Conservation (phyloP, 2,113 vertebrate genomes). For the Meleagris gallopavo region DNA sequence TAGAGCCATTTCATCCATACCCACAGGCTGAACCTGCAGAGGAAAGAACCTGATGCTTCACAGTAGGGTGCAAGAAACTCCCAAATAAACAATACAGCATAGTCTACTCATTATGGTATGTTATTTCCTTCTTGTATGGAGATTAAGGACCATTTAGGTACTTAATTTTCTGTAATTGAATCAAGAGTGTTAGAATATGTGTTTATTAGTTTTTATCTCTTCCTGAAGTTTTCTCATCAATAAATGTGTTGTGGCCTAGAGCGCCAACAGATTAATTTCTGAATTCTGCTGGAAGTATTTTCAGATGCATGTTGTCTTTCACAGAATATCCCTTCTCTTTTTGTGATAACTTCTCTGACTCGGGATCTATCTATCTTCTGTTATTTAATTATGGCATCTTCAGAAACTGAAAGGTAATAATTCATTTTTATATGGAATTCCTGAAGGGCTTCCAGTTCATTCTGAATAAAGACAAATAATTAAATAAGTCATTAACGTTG, state of each 20-base stretch:
- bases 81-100: neutral
- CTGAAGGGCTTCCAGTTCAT: neutral
- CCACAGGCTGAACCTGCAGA: neutral
- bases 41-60: neutral
- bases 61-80: neutral
- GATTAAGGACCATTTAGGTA: constrained; percentile 13
- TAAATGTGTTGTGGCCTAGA: constrained; percentile 8
- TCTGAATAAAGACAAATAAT: neutral
- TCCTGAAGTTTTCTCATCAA: constrained; percentile 6
- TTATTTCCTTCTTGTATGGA: neutral
- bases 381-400: neutral
- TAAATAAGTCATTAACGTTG: neutral
- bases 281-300: neutral
- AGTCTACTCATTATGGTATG: neutral
- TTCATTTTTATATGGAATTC: neutral
- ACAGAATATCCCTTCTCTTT: neutral
- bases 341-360: neutral
- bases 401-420: neutral
- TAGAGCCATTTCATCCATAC: neutral
- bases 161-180: constrained; percentile 43
- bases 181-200: neutral
- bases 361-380: neutral
- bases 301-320: neutral
- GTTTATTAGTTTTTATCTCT: neutral
- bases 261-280: neutral